Percentiles rank a stretch among this genome's conserved stretches.
Evolutionary conservation across 2,888 invertebrate species (phyloP).

Genomic region (Microctonus brassicae): DNA sequence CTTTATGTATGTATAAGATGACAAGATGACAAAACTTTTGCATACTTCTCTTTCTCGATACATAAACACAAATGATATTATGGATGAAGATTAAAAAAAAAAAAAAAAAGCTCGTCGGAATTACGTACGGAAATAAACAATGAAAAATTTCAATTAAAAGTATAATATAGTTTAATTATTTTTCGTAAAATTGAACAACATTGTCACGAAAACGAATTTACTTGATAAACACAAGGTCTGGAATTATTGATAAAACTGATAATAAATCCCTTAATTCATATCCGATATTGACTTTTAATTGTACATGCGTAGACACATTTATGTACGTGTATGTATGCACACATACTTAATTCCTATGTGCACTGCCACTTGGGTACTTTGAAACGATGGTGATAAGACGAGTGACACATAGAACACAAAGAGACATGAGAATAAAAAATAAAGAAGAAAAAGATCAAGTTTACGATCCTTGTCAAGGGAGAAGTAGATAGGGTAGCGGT

Average conservation of each 20-base stretch:
- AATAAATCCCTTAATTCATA: no score
- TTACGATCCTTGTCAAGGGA: background rate
- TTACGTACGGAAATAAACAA: no score
- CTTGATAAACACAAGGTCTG: no score
- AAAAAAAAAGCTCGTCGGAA: no score
- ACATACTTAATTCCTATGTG: background rate
- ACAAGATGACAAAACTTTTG: conserved; percentile 43
- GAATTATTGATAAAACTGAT: no score
- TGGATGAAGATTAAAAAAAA: background rate
- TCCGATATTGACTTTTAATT: no score
- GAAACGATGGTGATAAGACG: background rate
- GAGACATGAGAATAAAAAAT: background rate
- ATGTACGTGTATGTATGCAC: background rate
- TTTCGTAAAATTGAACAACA: no score
- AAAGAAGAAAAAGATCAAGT: conserved; percentile 5
- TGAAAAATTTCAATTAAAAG: no score
- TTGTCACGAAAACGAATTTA: no score
- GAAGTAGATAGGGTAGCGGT: background rate
- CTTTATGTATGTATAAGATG: conserved; percentile 57
- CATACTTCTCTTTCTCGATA: background rate
- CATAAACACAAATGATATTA: background rate
- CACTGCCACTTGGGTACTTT: background rate
- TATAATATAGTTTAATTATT: no score
- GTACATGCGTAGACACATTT: background rate
- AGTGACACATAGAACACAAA: background rate